A percentile compares a stretch with the other conserved stretches of the same genome.
phyloP scores from a whole-genome alignment of 2,797 vertebrate genomes.

The Coregonus sp. region DNA sequence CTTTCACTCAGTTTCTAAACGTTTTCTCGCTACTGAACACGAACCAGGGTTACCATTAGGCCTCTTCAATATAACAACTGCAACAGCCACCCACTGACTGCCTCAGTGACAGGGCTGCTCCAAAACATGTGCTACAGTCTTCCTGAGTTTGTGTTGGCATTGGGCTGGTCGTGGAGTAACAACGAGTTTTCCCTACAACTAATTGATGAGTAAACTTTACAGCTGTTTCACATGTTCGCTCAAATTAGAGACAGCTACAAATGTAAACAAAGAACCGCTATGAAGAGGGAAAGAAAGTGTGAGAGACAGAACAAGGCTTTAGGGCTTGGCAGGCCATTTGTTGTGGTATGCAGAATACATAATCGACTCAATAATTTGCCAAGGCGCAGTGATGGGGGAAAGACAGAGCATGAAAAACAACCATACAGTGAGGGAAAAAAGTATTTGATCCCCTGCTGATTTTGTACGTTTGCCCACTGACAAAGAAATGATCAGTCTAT shows the following conservation, averaged over 20 bases:
- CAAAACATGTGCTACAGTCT: background rate
- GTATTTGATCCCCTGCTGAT: too few species aligned
- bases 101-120: background rate
- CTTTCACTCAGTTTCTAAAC: too few species aligned
- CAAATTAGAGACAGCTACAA: background rate
- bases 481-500: too few species aligned
- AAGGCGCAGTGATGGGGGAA: too few species aligned
- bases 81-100: background rate
- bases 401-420: background rate
- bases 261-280: background rate
- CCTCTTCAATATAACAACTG: background rate
- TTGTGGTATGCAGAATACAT: constrained; percentile 1
- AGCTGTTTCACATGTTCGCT: constrained; percentile 6
- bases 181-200: background rate
- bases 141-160: constrained; percentile 1
- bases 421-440: too few species aligned
- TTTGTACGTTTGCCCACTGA: too few species aligned
- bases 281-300: background rate
- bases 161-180: background rate
- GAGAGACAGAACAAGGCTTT: background rate
- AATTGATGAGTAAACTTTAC: constrained; percentile 10
- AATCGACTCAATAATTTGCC: background rate
- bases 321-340: background rate
- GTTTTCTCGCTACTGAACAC: too few species aligned
- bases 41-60: background rate